phyloP scores from a whole-genome alignment of 2,113 vertebrate genomes.

The Rhinichthys klamathensis region DNA sequence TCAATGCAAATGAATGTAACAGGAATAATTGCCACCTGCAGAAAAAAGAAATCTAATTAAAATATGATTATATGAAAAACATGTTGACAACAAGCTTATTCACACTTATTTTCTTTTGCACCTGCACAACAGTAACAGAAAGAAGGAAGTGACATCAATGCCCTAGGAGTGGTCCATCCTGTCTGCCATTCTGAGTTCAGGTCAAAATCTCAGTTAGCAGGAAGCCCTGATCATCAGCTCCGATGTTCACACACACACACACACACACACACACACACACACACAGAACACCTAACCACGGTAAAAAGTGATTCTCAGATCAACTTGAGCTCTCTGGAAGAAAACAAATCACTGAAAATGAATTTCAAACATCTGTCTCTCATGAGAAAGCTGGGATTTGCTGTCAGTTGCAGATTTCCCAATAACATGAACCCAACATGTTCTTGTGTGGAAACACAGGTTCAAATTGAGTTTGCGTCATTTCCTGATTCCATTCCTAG shows the following conservation, averaged over 20 bases:
- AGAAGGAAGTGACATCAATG: slow-evolving; percentile 58
- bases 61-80: not conserved
- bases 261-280: slow-evolving; percentile 3
- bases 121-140: slow-evolving; percentile 44
- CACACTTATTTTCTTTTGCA: slow-evolving; percentile 36
- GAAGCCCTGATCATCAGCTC: slow-evolving; percentile 54
- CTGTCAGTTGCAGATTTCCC: slow-evolving; percentile 20
- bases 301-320: not conserved
- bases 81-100: slow-evolving; percentile 9
- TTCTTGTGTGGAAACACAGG: not conserved
- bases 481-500: not conserved
- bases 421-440: slow-evolving; percentile 13
- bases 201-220: slow-evolving; percentile 52
- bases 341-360: not conserved
- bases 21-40: not conserved
- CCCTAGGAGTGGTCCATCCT: slow-evolving; percentile 54
- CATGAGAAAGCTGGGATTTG: slow-evolving; percentile 22
- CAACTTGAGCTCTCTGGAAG: not conserved
- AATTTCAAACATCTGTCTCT: slow-evolving; percentile 17
- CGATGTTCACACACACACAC: not conserved
- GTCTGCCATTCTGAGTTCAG: slow-evolving; percentile 52
- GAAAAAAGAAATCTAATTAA: not conserved
- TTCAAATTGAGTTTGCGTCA: not conserved
- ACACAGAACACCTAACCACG: not conserved
- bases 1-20: not conserved